Conservation (phyloP, 2,888 invertebrate genomes). For the Megastigmus dorsalis region DNA sequence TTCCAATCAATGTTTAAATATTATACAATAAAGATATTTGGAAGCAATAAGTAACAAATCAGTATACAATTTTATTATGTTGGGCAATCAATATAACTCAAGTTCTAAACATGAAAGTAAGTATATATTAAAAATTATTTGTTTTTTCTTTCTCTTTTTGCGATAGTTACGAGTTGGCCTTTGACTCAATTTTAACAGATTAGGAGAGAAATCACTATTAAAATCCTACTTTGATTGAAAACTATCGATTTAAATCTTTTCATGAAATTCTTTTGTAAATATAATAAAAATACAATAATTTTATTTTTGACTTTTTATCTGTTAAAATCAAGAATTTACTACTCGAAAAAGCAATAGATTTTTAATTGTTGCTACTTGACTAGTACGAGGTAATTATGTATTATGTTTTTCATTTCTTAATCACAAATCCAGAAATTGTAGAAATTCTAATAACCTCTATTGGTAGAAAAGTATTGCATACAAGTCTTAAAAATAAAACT, state of each 20-base stretch:
- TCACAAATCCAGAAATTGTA: constrained; percentile 26
- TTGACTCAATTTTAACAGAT: constrained; percentile 49
- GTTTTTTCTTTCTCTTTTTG: constrained; percentile 31
- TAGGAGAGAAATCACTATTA: constrained; percentile 35
- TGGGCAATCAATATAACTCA: constrained; percentile 37
- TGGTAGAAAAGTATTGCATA: constrained; percentile 36
- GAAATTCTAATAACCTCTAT: constrained; percentile 34
- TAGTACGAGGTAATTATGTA: constrained; percentile 50
- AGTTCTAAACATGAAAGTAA: constrained; percentile 23
- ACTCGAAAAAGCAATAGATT: constrained; percentile 49
- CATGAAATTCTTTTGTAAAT: constrained; percentile 27
- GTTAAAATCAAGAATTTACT: constrained; percentile 42
- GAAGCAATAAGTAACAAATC: constrained; percentile 49
- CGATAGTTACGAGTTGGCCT: constrained; percentile 31
- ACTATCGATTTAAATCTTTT: constrained; percentile 30
- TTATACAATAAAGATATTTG: constrained; percentile 41
- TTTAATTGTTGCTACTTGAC: constrained; percentile 47
- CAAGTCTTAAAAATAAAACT: constrained; percentile 23
- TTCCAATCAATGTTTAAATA: constrained; percentile 43
- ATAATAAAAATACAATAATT: constrained; percentile 33
- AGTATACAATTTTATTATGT: constrained; percentile 28
- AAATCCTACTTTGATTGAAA: constrained; percentile 36
- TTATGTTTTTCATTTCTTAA: constrained; percentile 38
- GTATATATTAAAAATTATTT: constrained; percentile 28
- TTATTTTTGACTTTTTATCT: constrained; percentile 19